Conservation (phyloP, 2,113 vertebrate genomes). For the Edolisoma coerulescens region DNA sequence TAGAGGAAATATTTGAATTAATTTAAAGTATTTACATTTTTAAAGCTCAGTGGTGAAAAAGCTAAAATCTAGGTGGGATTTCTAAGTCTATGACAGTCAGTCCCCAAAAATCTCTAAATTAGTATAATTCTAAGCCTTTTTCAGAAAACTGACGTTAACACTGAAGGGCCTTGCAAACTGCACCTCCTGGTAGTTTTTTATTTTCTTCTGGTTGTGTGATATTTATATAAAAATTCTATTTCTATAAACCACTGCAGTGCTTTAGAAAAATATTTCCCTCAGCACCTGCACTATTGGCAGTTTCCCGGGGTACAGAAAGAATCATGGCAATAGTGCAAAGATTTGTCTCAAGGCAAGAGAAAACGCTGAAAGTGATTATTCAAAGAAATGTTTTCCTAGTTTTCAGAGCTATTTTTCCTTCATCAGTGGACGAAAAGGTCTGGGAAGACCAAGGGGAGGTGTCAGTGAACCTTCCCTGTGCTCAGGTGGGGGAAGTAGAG, state of each 20-base stretch:
- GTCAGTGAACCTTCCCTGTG: conserved; percentile 34
- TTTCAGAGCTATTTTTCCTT: not conserved
- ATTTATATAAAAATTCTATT: not conserved
- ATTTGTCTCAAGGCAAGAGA: not conserved
- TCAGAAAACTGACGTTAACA: not conserved
- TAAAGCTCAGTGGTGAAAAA: not conserved
- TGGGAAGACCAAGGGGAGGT: not conserved
- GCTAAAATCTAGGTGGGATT: not conserved
- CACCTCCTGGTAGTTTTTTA: not conserved
- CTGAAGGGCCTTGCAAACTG: not conserved
- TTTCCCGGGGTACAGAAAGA: not conserved
- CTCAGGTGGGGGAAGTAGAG: conserved; percentile 53
- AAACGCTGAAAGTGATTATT: conserved; percentile 13
- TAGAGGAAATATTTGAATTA: not conserved
- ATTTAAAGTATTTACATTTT: not conserved
- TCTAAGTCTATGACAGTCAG: not conserved
- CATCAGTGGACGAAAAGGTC: not conserved
- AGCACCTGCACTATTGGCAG: not conserved
- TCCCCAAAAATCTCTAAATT: not conserved
- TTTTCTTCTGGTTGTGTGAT: not conserved
- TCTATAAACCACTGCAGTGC: not conserved
- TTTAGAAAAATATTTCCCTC: not conserved
- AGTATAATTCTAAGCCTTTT: not conserved
- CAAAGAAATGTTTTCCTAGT: not conserved
- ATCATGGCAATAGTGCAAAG: not conserved